Base-by-base conservation (phyloP, 2,888 invertebrate species). In the Artemia sinica region DNA sequence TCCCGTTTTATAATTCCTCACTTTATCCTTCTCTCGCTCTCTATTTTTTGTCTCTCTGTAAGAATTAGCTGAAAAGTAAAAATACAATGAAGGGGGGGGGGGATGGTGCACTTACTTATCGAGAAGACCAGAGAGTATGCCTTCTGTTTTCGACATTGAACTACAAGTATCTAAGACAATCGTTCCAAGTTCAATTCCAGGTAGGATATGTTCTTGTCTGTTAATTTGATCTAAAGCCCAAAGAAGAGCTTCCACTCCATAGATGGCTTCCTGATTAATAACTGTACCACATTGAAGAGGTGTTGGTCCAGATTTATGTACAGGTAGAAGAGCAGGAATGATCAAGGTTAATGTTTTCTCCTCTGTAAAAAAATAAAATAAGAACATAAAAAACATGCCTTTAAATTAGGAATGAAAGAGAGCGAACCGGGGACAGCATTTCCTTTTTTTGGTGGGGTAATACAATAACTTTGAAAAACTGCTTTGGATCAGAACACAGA, bases 201-300 rank as follows among this genome's bases (percentile, higher is more conserved):
- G 74, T 9, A 74, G 67, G 41, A 75, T 69, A 18, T 73, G 68
- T 13, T 70, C 52, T 65, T 78, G 77, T 13, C 72, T 71, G 72
- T 79, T 79, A 48, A 79, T 75, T 12, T 74, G 71, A 65, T 77
- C 75, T 28, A 80, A 74, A 8, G 79, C 79, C 72, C 76, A 79
- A 69, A 77, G 76, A 68, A 79, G 76, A 2, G 79, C 79, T 66
- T 78, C 74, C 68, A 79, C 72, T 67, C 76, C 75, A 71, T 78
- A 77, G 71, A 79, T 68, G 11, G 73, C 73, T 50, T 72, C 69
- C 12, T 69, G 68, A 41, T 73, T 72, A 51, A 74, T 68, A n/a
- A 72, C 71, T 2, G 72, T 69, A 18, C 75, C 74, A 68, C 76
- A 76, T 50, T 74, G 74, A 8, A 76, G 71, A 10, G 76, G 75